phyloP scores from a whole-genome alignment of 2,797 vertebrate genomes.

The Anolis apletophallus region DNA sequence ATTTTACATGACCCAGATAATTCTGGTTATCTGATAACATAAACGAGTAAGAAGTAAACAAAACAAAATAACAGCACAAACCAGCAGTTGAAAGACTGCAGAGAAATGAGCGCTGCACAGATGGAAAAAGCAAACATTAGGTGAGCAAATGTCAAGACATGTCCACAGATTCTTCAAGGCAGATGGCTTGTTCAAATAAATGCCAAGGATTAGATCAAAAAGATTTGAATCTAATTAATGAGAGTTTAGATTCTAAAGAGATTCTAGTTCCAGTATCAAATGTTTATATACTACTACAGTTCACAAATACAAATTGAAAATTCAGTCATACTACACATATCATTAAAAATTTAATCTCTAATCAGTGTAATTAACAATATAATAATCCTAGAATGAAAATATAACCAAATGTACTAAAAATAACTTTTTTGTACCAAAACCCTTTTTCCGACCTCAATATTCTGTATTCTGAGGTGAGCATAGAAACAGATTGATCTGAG shows the following conservation, averaged over 20 bases:
- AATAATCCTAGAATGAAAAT: neutral
- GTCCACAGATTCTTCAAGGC: neutral
- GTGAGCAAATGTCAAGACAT: neutral
- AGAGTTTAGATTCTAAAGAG: slow-evolving; percentile 1
- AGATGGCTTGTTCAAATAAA: neutral
- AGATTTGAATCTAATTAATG: neutral
- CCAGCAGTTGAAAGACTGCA: neutral
- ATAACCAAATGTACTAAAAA: neutral
- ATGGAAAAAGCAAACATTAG: neutral
- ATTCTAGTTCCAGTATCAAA: neutral
- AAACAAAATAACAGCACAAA: neutral
- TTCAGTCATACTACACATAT: neutral
- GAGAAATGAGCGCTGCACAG: too few species aligned
- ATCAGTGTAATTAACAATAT: neutral
- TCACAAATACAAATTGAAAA: neutral
- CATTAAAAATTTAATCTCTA: slow-evolving; percentile 9
- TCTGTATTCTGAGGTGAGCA: neutral
- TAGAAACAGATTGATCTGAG: neutral
- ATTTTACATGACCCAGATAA: neutral
- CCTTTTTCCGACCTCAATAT: neutral
- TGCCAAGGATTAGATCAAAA: neutral
- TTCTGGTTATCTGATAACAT: neutral
- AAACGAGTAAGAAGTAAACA: neutral
- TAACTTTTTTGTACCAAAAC: neutral
- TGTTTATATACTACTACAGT: neutral